Evolutionary conservation across 2,888 invertebrate genomes (phyloP), one percentile per base, ranked within the genome.

Genomic region (Chrysina gloriosa): DNA sequence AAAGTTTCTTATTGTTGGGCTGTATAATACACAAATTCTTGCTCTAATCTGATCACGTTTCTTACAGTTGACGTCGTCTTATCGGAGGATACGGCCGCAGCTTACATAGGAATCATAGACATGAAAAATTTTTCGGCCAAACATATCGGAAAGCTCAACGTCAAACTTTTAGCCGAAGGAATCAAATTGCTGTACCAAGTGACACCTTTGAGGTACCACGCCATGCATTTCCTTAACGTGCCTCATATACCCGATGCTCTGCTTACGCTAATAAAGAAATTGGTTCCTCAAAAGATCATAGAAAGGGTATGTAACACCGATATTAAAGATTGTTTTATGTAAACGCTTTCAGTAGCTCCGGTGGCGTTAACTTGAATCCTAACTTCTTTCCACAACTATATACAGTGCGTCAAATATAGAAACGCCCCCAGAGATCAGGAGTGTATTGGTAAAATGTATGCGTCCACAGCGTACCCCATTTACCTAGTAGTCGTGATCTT

Each of bases 141-240:
- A 21, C 23, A 34, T 9, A 16, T 56, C 21, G 56, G 56, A 4
- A 56, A 23, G 29, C 19, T 56, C 0, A 56, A 56, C 9, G n/a
- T 56, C 2, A 56, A 56, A 56, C 7, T 56, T 4, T 3, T 56
- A n/a, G 36, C 36, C 2, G 19, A 19, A n/a, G 56, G 11, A 2
- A n/a, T 56, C 6, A 36, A 56, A 1, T n/a, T 56, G n/a, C 0
- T 56, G 3, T 56, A 56, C 36, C 34, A 36, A 6, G 9, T 56
- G 2, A 11, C 36, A 7, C 56, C 56, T 11, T 14, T 19, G 2
- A 56, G 56, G 11, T 36, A 11, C 6, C 34, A 23, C 5, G 21
- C 23, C 1, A 9, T 56, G 21, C 56, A 56, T 21, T 56, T 56
- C 34, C 11, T 56, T n/a, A 36, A 56, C 21, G 56, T 56, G 9